Percentiles rank a stretch among this genome's conserved stretches.
Evolutionary conservation across 2,113 vertebrate species (phyloP).

Genomic region (Redunca redunca): DNA sequence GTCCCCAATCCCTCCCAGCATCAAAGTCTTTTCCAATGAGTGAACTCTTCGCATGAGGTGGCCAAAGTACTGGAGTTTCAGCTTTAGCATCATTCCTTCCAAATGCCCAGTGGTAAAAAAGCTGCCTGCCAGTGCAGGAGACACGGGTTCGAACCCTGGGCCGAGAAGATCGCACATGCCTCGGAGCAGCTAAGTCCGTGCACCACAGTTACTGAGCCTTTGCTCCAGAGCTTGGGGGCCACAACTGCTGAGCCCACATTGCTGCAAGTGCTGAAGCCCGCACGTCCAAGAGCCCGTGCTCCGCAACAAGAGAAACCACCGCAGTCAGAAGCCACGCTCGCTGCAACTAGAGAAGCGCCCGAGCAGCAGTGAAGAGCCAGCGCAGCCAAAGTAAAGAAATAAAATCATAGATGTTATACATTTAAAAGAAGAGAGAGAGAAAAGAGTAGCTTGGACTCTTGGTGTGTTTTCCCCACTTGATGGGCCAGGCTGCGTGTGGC

Average conservation of each 20-base stretch:
- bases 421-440: neutral
- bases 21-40: no score
- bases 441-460: neutral
- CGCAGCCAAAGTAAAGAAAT: neutral
- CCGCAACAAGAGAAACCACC: neutral
- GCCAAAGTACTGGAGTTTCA: no score
- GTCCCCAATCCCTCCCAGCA: no score
- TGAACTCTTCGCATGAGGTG: no score
- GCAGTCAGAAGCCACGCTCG: neutral
- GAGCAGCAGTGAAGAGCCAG: neutral
- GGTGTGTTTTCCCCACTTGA: neutral
- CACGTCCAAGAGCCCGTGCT: neutral
- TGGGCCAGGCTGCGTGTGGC: neutral
- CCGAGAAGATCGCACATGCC: neutral
- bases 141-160: neutral
- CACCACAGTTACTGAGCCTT: neutral
- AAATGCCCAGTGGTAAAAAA: neutral
- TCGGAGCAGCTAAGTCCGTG: neutral
- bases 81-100: no score
- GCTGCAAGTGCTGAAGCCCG: neutral
- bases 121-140: neutral
- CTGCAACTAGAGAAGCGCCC: neutral
- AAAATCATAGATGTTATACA: neutral
- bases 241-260: rapidly evolving
- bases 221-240: neutral